Evolutionary conservation across 2,888 invertebrate genomes (phyloP), one percentile per base, ranked within the genome.

Genomic region (Altica lythri): DNA sequence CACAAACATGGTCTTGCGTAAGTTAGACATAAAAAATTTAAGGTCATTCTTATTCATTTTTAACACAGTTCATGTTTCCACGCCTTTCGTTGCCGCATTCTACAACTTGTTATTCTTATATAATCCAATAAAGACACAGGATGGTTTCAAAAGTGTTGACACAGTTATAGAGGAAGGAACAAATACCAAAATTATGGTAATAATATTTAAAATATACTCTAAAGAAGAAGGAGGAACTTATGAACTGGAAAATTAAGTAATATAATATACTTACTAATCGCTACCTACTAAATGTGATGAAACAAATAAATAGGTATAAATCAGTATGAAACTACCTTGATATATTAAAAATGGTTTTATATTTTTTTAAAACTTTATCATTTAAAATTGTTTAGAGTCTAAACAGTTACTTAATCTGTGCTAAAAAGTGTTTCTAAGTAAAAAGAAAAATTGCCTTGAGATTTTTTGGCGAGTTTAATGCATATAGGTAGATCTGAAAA

Each of bases 21-120:
- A 34, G 2, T 2, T 16, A 34, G 14, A 16, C 13, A 34, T 34
- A 34, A 34, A 34, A 34, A 34, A 16, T 34, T 34, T 34, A 34
- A 34, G 34, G 34, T 34, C 34, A 34, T 16, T 34, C 27, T 34
- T 34, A 34, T 34, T 16, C 34, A 34, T 34, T 34, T 34, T 34
- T 34, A 34, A 12, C 2, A 2, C 2, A 10, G 8, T 34, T 34
- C 34, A 34, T n/a, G 16, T 34, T 34, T 34, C 34, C 40, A 25
- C 40, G 40, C 40, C 40, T 40, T 22, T 22, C 40, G 22, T 22
- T 40, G 40, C 40, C 40, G 40, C 40, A 40, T 40, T 40, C 40
- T 40, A 40, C 40, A 40, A 40, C 13, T 10, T 2, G 10, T 2
- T 10, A 9, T 9, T 25, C 5, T 40, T 40, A 40, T 40, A 40